Evolutionary conservation across 2,888 invertebrate species (phyloP).

Genomic region (Euphydryas editha): DNA sequence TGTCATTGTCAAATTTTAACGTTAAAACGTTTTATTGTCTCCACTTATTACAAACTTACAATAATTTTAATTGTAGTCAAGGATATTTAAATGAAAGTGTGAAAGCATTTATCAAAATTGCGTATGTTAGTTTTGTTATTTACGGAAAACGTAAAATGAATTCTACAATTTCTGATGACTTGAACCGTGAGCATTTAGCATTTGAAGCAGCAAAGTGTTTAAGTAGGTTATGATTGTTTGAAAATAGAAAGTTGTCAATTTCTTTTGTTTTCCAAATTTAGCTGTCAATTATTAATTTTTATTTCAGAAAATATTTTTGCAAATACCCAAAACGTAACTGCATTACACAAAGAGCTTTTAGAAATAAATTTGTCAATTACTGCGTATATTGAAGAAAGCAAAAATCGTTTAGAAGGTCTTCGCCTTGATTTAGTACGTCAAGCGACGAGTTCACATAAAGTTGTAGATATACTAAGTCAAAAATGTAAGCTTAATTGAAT

Average conservation of each 20-base stretch:
- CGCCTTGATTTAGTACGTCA: constrained; percentile 64
- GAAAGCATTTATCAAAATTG: constrained; percentile 35
- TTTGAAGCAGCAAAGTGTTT: constrained; percentile 68
- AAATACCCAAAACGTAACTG: constrained; percentile 64
- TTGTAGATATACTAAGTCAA: constrained; percentile 66
- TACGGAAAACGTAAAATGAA: constrained; percentile 69
- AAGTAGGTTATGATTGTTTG: constrained; percentile 76
- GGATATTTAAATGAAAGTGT: background rate
- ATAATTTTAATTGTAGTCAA: background rate
- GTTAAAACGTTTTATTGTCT: constrained; percentile 10
- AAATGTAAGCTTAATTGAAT: constrained; percentile 62
- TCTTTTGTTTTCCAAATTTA: constrained; percentile 51
- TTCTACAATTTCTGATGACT: constrained; percentile 73
- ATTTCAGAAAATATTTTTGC: constrained; percentile 69
- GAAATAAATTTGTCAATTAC: constrained; percentile 77
- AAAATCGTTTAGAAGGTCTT: constrained; percentile 61
- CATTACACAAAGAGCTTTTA: constrained; percentile 68
- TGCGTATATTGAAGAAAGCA: constrained; percentile 72
- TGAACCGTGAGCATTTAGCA: constrained; percentile 69
- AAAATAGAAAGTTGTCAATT: constrained; percentile 61
- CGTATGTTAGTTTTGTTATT: constrained; percentile 48
- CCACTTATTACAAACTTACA: constrained; percentile 5
- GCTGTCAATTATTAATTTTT: constrained; percentile 24
- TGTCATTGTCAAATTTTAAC: constrained; percentile 24
- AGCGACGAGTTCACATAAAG: constrained; percentile 66